Evolutionary conservation across 2,113 vertebrate genomes (phyloP), one percentile per base, ranked within the genome.

Genomic region (Taxidea taxus): DNA sequence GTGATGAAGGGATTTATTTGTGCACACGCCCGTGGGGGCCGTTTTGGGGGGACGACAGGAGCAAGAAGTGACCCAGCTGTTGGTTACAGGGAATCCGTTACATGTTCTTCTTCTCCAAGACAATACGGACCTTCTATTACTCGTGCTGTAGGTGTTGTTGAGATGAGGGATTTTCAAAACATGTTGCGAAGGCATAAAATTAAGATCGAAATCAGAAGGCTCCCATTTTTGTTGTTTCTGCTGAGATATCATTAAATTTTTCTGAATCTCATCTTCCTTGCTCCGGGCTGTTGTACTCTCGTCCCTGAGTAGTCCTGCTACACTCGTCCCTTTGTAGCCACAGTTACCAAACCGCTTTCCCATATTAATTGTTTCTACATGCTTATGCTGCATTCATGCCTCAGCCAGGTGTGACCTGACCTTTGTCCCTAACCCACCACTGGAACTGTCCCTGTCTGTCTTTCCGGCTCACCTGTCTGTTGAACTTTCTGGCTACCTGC

Each of bases 1-100:
- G 1, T 34, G n/a, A 49, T 4, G 6, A 51, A 16, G 7, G 15
- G 16, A 39, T n/a, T 13, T 7, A 39, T n/a, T 13, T 7, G 10
- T 13, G 4, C 6, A 27, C 0, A 3, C 1, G 3, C 34, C 8
- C 37, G 6, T 16, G 70, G 4, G 0, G 1, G 0, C 4, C 3
- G 64, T 23, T 3, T 7, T 20, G 2, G 15, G 7, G 21, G 66
- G 12, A 9, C 1, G 4, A 4, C 21, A 12, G 70, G 44, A n/a
- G 16, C 1, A n/a, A 15, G 70, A 49, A 72, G 20, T 7, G 23
- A 23, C 10, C 11, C 11, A 47, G 13, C 5, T 37, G 23, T 7
- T 51, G 42, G n/a, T 42, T 9, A 56, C 2, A 11, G 10, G n/a
- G 11, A 12, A 23, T 47, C 20, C 7, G 14, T n/a, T 29, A 54